These are phyloP conservation scores for Torymus texanus DNA, from an alignment of 2,888 invertebrate genomes.

Conservation along the genomic window DNA sequence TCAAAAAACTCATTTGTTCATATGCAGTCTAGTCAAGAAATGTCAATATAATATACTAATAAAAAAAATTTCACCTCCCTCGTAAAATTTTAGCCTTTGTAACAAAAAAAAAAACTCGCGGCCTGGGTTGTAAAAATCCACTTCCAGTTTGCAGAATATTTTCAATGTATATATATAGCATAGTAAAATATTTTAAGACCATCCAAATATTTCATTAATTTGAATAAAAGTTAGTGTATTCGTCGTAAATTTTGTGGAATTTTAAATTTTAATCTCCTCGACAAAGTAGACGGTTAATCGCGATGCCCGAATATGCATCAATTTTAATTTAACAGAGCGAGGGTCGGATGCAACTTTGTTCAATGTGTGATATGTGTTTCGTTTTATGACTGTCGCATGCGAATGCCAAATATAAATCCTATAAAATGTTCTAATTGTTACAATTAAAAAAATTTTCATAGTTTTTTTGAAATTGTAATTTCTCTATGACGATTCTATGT, in stretches of 20 bases:
- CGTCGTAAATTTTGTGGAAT: not conserved
- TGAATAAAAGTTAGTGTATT: conserved; percentile 10
- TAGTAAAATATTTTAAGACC: conserved; percentile 16
- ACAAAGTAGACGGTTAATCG: not conserved
- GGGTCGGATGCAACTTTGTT: too few relatives aligned
- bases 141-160: not conserved
- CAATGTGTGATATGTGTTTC: too few relatives aligned
- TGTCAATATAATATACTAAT: conserved; percentile 7
- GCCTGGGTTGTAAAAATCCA: not conserved
- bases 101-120: not conserved
- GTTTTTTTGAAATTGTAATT: too few relatives aligned
- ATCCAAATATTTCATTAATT: conserved; percentile 19
- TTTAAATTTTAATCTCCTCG: conserved; percentile 1
- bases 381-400: too few relatives aligned
- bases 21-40: not conserved
- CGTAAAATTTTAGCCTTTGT: conserved; percentile 25
- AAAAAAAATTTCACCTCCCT: conserved; percentile 21
- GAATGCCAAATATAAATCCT: too few relatives aligned
- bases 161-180: not conserved
- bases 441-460: too few relatives aligned
- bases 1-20: not conserved
- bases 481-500: too few relatives aligned
- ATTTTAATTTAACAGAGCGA: conserved; percentile 11
- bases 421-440: too few relatives aligned
- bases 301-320: not conserved